Conservation (phyloP, 2,113 vertebrate genomes). For the Reinhardtius hippoglossoides region DNA sequence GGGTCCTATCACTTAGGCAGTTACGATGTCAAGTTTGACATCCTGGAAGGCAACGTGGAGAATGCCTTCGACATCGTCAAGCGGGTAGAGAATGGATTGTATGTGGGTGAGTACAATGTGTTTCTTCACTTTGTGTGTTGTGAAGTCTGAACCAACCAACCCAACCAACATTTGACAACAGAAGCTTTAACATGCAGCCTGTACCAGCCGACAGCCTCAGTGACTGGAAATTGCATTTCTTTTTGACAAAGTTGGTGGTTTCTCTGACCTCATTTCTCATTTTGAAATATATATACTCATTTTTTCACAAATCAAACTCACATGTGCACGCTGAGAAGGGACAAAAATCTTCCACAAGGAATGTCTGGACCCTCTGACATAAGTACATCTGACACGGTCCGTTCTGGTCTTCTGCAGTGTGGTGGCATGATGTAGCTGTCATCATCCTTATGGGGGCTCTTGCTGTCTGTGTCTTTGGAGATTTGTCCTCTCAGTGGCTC, state of each 20-base stretch:
- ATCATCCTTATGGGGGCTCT: conserved; percentile 49
- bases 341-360: conserved; percentile 22
- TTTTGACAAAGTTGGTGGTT: conserved; percentile 58
- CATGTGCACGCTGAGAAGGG: conserved; percentile 52
- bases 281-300: conserved; percentile 60
- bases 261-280: conserved; percentile 72
- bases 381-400: conserved; percentile 51
- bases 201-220: conserved; percentile 27
- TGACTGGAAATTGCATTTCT: conserved; percentile 66
- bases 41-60: conserved; percentile 91
- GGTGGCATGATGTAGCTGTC: conserved; percentile 65
- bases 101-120: conserved; percentile 89
- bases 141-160: conserved; percentile 21
- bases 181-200: conserved; percentile 23
- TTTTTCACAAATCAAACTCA: conserved; percentile 72
- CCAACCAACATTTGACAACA: conserved; percentile 40
- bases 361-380: conserved; percentile 43
- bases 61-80: conserved; percentile 95
- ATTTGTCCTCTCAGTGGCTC: conserved; percentile 59
- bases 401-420: conserved; percentile 49
- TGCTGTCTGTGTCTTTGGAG: conserved; percentile 33
- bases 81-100: conserved; percentile 89
- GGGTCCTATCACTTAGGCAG: conserved; percentile 84
- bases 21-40: conserved; percentile 93
- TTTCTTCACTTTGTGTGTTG: conserved; percentile 7